Base-by-base conservation (phyloP, 2,888 invertebrate species). In the Epistrophe grossulariae region DNA sequence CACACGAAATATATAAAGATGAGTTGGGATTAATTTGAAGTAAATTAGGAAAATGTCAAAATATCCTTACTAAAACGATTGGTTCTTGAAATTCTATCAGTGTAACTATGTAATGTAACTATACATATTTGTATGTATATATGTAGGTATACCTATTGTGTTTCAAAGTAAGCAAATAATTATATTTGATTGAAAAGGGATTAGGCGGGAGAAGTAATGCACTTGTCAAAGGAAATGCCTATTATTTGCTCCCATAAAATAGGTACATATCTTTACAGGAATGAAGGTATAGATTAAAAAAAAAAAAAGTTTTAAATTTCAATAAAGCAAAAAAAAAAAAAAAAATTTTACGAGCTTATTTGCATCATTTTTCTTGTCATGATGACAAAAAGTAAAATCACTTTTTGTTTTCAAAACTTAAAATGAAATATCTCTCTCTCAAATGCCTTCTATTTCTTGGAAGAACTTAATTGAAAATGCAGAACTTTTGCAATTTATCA, bases 21-120 rank as follows among this genome's bases (percentile, higher is more conserved):
- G 35, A 50, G 70, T 8, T 24, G 38, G 38, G 55, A 50, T 68
- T 68, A 31, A 50, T 68, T 50, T 48, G 70, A 55, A 70, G 70
- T 55, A 70, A 70, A 70, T 70, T 70, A 55, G 52, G 55, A 70
- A 55, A 70, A 55, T 55, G 70, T 52, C 70, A 70, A 70, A 70
- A 55, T 55, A 40, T 55, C 70, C 40, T 5, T 9, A 70, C 40
- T 70, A 10, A 55, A 55, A 40, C 24, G 52, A 70, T 55, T 15
- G 28, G 40, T 55, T 52, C 19, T 9, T 35, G 52, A 52, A 50
- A 35, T 19, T 38, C 0, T 35, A 38, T 10, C 17, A 59, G 13
- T 17, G 7, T n/a, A 9, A 17, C n/a, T 45, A 17, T 43, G 6
- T 24, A 24, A 24, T 24, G 24, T 24, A 24, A 24, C n/a, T 1